These are phyloP conservation scores for Keiferia lycopersicella DNA, from an alignment of 2,888 invertebrate species.

Conservation along the genomic window DNA sequence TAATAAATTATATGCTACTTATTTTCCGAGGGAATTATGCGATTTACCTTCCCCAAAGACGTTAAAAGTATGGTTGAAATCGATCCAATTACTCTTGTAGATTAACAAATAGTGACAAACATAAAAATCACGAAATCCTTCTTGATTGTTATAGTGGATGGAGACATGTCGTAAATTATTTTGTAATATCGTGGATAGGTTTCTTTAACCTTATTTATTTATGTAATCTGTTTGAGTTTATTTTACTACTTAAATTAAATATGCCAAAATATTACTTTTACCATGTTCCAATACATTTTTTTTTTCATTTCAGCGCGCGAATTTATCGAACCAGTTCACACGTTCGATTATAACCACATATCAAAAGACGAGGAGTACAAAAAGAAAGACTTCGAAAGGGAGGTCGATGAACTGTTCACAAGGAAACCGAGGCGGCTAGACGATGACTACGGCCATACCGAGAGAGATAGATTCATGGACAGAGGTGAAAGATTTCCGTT, in stretches of 20 bases:
- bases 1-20: not conserved
- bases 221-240: no score
- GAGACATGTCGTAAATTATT: no score
- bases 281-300: not conserved
- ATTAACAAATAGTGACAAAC: no score
- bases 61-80: no score
- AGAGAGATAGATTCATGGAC: conserved; percentile 29
- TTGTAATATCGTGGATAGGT: no score
- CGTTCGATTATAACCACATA: conserved; percentile 87
- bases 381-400: conserved; percentile 63
- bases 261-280: not conserved
- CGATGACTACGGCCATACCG: conserved; percentile 40
- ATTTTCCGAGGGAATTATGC: no score
- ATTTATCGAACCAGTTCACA: conserved; percentile 83
- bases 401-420: conserved; percentile 62
- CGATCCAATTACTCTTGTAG: no score
- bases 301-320: conserved; percentile 67
- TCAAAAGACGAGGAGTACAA: conserved; percentile 68
- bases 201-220: no score
- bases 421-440: conserved; percentile 53
- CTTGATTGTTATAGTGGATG: no score
- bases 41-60: no score
- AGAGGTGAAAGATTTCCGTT: conserved; percentile 22
- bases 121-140: no score
- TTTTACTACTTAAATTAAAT: not conserved